Conservation (phyloP, 2,797 vertebrate species). For the Betta splendens region DNA sequence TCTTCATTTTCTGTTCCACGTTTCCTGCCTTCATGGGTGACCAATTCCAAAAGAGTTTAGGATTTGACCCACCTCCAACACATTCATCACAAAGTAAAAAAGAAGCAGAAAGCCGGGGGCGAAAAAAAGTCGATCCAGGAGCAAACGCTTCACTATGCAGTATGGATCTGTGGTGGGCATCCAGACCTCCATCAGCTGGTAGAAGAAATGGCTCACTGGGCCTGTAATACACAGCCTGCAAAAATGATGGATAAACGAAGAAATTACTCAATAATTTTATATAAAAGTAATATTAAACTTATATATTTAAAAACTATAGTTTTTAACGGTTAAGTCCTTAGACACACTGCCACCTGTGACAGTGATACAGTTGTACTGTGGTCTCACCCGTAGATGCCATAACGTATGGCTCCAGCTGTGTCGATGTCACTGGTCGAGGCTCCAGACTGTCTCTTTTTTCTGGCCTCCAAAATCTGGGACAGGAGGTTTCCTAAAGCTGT, state of each 20-base stretch:
- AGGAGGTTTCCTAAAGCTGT: constrained; percentile 89
- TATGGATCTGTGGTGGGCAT: constrained; percentile 81
- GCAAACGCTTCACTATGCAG: constrained; percentile 83
- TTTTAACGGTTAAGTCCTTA: too few relatives aligned
- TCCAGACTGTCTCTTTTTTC: constrained; percentile 72
- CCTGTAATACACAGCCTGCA: constrained; percentile 87
- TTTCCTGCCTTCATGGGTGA: background rate
- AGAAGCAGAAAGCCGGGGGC: constrained; percentile 86
- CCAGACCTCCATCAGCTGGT: constrained; percentile 86
- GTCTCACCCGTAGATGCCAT: constrained; percentile 87
- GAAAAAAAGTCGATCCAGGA: constrained; percentile 87
- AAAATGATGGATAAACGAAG: constrained; percentile 8
- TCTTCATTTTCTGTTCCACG: background rate
- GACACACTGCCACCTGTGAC: too few relatives aligned
- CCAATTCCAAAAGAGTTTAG: background rate
- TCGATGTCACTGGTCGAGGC: constrained; percentile 66
- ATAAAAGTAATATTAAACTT: too few relatives aligned
- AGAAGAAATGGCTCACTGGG: constrained; percentile 88
- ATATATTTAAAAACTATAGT: too few relatives aligned
- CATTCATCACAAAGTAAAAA: constrained; percentile 87
- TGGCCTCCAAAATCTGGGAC: constrained; percentile 83
- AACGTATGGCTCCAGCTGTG: constrained; percentile 78
- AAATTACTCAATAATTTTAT: too few relatives aligned
- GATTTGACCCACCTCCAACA: constrained; percentile 84
- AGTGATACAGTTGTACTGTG: too few relatives aligned